These are phyloP conservation scores for Lamprotornis superbus DNA, from an alignment of 2,113 vertebrate genomes.

Conservation along the genomic window DNA sequence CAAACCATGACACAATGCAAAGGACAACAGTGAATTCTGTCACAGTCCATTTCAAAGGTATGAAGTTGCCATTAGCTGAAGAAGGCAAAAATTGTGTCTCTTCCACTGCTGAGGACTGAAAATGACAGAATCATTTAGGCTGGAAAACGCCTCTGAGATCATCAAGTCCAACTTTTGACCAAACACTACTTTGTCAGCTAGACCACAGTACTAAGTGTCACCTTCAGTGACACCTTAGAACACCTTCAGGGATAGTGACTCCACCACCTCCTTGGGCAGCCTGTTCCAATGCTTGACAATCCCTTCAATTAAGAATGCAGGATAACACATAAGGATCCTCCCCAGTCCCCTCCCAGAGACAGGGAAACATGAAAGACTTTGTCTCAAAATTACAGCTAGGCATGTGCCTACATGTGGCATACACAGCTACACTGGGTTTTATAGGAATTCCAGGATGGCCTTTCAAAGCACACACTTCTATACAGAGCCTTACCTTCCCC, in stretches of 20 bases:
- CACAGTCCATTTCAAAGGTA: background rate
- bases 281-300: background rate
- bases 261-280: background rate
- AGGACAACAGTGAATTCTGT: background rate
- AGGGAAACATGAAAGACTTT: background rate
- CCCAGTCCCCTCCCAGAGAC: background rate
- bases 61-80: background rate
- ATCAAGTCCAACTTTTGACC: background rate
- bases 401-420: background rate
- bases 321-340: background rate
- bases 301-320: background rate
- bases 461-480: background rate
- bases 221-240: background rate
- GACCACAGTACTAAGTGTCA: background rate
- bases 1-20: background rate
- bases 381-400: background rate
- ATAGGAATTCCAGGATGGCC: background rate
- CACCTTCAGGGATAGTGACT: background rate
- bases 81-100: background rate
- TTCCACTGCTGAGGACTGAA: background rate
- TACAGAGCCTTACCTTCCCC: background rate
- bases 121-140: background rate
- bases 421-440: background rate
- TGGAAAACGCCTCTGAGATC: background rate
- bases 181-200: background rate